These are phyloP conservation scores for Dipus sagitta DNA, from an alignment of 2,797 vertebrate genomes.

Conservation along the genomic window DNA sequence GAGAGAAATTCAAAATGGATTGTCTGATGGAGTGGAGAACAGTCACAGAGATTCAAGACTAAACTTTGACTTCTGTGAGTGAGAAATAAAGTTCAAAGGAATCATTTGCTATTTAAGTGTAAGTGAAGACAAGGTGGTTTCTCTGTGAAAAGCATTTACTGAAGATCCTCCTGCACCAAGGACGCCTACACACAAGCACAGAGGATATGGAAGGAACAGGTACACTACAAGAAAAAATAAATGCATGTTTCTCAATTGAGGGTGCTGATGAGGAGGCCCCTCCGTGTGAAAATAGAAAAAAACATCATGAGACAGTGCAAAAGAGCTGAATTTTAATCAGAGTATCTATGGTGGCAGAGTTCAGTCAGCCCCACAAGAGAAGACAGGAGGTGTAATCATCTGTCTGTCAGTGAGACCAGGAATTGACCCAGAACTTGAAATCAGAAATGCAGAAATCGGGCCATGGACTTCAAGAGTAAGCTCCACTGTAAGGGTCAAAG, in stretches of 20 bases:
- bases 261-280: neutral
- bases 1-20: neutral
- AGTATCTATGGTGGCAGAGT: neutral
- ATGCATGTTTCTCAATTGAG: neutral
- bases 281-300: neutral
- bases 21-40: too few relatives aligned
- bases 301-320: neutral
- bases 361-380: neutral
- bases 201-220: too few relatives aligned
- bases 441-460: neutral
- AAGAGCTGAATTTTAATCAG: neutral
- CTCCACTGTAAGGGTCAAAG: neutral
- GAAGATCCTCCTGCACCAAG: neutral
- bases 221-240: neutral
- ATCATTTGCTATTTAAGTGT: too few relatives aligned
- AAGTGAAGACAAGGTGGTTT: too few relatives aligned
- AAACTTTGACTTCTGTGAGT: accelerated
- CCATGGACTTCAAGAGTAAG: neutral
- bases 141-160: neutral
- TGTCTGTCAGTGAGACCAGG: neutral
- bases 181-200: neutral
- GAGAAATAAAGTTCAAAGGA: neutral
- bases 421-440: neutral
- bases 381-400: neutral
- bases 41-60: accelerated